phyloP scores from a whole-genome alignment of 1,140 invertebrate species.

The Aradophagus sp. region DNA sequence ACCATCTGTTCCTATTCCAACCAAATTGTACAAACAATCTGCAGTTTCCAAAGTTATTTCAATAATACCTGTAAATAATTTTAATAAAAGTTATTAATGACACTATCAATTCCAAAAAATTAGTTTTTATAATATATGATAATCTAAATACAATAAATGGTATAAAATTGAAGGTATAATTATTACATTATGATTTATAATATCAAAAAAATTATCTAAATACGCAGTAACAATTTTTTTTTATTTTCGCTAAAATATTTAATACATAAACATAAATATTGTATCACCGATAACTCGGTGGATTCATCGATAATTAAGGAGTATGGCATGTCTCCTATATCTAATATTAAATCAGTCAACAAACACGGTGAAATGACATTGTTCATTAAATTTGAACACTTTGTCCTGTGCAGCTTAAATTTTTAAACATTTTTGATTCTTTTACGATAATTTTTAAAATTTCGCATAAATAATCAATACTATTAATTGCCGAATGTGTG shows the following conservation, averaged over 20 bases:
- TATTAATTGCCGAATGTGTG: background rate
- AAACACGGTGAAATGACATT: slow-evolving; percentile 30
- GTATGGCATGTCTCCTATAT: slow-evolving; percentile 63
- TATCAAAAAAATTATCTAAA: slow-evolving; percentile 4
- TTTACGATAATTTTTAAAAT: slow-evolving; percentile 1
- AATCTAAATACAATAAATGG: too few relatives aligned
- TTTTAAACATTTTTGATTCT: slow-evolving; percentile 27
- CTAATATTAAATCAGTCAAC: slow-evolving; percentile 10
- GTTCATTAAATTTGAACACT: slow-evolving; percentile 64
- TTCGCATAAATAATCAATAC: background rate
- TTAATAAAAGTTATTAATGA: too few relatives aligned
- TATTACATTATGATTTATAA: too few relatives aligned
- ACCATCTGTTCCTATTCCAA: too few relatives aligned
- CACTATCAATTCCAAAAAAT: too few relatives aligned
- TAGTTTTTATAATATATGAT: too few relatives aligned
- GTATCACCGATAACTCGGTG: slow-evolving; percentile 63
- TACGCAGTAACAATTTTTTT: slow-evolving; percentile 17
- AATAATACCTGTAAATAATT: too few relatives aligned
- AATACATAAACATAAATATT: slow-evolving; percentile 65
- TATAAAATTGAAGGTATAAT: too few relatives aligned
- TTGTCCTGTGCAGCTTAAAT: slow-evolving; percentile 60
- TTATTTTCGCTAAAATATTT: slow-evolving; percentile 63
- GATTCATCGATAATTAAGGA: slow-evolving; percentile 69
- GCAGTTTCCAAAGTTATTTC: too few relatives aligned
- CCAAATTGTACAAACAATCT: too few relatives aligned